Conservation (phyloP, 2,888 invertebrate genomes). For the Calephelis perditalis region DNA sequence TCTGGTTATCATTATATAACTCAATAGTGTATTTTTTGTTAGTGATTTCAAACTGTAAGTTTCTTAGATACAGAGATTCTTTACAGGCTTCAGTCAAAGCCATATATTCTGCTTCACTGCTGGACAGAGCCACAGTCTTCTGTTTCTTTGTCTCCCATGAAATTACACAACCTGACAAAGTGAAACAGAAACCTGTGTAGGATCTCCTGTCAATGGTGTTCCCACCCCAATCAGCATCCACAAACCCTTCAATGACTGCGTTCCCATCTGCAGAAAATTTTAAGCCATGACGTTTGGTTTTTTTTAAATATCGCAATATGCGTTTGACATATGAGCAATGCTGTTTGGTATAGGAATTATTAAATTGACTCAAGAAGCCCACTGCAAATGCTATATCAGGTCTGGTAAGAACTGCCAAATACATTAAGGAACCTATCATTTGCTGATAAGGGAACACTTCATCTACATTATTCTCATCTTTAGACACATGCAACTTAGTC, state of each 20-base stretch:
- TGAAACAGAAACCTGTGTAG: constrained; percentile 30
- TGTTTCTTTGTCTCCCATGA: constrained; percentile 15
- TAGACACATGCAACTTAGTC: constrained; percentile 10
- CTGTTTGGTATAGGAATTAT: constrained; percentile 24
- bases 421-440: constrained; percentile 25
- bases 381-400: constrained; percentile 26
- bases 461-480: neutral
- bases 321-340: constrained; percentile 21
- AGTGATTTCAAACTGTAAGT: neutral
- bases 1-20: neutral
- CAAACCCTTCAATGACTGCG: constrained; percentile 6
- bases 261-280: constrained; percentile 13
- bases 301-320: constrained; percentile 19
- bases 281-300: constrained; percentile 18
- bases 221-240: constrained; percentile 1
- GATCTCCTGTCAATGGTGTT: constrained; percentile 32
- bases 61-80: neutral
- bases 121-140: constrained; percentile 25
- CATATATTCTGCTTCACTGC: constrained; percentile 19
- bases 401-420: constrained; percentile 9
- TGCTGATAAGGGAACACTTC: constrained; percentile 24
- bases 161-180: constrained; percentile 6
- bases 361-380: constrained; percentile 27
- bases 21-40: neutral
- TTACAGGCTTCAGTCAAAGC: neutral